A percentile compares a stretch with the other conserved stretches of the same genome.
Conservation (phyloP, 2,888 invertebrate genomes). For the Hypsopygia costalis region DNA sequence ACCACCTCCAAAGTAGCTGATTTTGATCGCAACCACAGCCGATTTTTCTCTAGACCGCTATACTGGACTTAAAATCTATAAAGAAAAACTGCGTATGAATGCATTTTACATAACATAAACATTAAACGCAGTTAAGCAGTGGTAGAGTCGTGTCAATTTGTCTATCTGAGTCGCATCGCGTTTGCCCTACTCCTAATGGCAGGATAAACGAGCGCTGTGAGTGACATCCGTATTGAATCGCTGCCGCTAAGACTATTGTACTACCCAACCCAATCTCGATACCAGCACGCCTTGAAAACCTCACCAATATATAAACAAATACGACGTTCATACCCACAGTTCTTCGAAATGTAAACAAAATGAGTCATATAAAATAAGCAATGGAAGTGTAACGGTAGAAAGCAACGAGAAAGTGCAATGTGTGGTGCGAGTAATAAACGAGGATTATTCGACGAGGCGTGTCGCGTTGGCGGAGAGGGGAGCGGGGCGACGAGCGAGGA, state of each 20-base stretch:
- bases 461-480: conserved; percentile 40
- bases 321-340: conserved; percentile 20
- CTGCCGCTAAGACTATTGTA: conserved; percentile 34
- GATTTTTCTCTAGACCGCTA: too few relatives aligned
- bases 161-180: conserved; percentile 8
- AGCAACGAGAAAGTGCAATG: conserved; percentile 8
- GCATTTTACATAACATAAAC: too few relatives aligned
- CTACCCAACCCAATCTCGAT: conserved; percentile 27
- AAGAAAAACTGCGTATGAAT: too few relatives aligned
- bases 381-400: conserved; percentile 17
- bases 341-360: background rate
- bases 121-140: too few relatives aligned
- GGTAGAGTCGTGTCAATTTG: conserved; percentile 8
- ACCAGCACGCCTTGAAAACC: conserved; percentile 24
- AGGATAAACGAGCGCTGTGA: conserved; percentile 1
- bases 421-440: conserved; percentile 9
- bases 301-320: conserved; percentile 5
- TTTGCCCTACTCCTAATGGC: too few relatives aligned
- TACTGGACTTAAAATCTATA: too few relatives aligned
- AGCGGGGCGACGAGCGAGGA: conserved; percentile 59
- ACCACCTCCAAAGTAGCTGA: too few relatives aligned
- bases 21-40: too few relatives aligned
- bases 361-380: conserved; percentile 8
- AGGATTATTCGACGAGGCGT: conserved; percentile 33
- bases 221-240: conserved; percentile 29